Evolutionary conservation across 2,888 invertebrate species (phyloP), one percentile per base, ranked within the genome.

Genomic region (Synanthedon formicaeformis): DNA sequence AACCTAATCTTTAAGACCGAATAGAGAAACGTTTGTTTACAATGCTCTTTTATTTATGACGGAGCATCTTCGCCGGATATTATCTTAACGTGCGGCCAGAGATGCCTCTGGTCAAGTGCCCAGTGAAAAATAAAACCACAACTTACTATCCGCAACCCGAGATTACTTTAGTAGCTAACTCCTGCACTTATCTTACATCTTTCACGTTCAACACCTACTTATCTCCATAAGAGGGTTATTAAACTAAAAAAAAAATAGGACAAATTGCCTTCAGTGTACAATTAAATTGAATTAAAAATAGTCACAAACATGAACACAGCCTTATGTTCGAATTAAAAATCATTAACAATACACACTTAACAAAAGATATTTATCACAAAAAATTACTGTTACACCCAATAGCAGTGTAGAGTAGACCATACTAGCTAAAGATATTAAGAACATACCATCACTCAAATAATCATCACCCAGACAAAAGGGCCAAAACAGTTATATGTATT

Each of bases 381-480:
- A 62, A 57, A 59, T 54, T 57, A 75, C 69, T 64, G 64, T 67
- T 72, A 68, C 71, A 71, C 66, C 71, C 71, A 60, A 76, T 75
- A 73, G 71, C 66, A 60, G 60, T 57, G 58, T 62, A 69, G 66
- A 62, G 58, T 62, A 69, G 66, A 62, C 63, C 65, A 68, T 65
- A 71, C 68, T 66, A 65, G 62, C 56, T 57, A 62, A 68, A 63
- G 66, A 70, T 45, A 45, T 45, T 45, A 73, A 73, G 73, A 60
- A 73, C 75, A 71, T 67, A 62, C 73, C 73, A 73, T 78, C 73
- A 71, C 66, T 76, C 77, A 69, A 65, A 76, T 79, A 76, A 76
- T 77, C 74, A 78, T 70, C 69, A 58, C 62, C 69, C 69, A 64
- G 69, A 83, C 81, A 83, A 82, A 82, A 82, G 83, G 81, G 74